Conservation (phyloP, 2,797 vertebrate species). For the Loris lydekkerianus region DNA sequence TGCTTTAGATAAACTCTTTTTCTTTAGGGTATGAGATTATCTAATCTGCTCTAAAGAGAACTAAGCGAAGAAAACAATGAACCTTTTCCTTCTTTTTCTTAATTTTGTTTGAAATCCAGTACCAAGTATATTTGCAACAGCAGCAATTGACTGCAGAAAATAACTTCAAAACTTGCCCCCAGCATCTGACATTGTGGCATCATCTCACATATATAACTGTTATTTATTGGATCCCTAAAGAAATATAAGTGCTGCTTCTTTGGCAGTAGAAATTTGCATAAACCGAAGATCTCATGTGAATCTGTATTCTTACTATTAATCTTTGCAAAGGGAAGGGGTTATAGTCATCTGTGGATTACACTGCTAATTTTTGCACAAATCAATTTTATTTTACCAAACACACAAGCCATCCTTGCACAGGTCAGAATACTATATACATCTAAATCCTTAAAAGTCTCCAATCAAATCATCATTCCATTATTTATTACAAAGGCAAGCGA, state of each 20-base stretch:
- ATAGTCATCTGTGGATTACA: no score
- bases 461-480: background rate
- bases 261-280: no score
- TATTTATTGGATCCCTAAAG: no score
- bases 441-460: background rate
- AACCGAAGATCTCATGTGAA: no score
- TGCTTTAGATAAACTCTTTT: background rate
- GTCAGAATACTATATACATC: slow-evolving; percentile 10
- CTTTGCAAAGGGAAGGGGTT: no score
- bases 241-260: no score
- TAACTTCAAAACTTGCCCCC: slow-evolving; percentile 33
- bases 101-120: slow-evolving; percentile 49
- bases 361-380: no score
- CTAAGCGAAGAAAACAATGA: background rate
- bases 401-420: no score
- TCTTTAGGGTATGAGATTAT: background rate
- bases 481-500: slow-evolving; percentile 32
- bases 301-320: no score
- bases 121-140: slow-evolving; percentile 55
- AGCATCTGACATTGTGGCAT: slow-evolving; percentile 53
- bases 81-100: background rate
- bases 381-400: no score
- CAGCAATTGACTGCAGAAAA: background rate
- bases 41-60: slow-evolving; percentile 8
- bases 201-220: no score